These are phyloP conservation scores for Odontophorus gujanensis DNA, from an alignment of 2,113 vertebrate genomes.

Conservation along the genomic window DNA sequence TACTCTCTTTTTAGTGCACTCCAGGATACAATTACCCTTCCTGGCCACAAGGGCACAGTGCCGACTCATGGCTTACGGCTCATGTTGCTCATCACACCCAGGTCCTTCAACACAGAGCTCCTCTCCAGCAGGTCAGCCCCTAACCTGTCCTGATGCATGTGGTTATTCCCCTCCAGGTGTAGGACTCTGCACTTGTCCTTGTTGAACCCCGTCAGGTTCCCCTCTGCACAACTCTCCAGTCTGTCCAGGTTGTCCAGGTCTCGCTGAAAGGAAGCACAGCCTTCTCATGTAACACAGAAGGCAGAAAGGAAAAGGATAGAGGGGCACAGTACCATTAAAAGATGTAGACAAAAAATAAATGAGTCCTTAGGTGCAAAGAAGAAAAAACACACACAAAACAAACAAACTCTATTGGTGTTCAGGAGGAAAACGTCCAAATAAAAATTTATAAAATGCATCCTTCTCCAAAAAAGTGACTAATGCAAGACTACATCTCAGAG, in stretches of 20 bases:
- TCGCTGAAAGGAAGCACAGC: neutral
- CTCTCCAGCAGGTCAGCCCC: neutral
- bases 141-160: neutral
- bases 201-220: neutral
- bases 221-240: neutral
- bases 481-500: neutral
- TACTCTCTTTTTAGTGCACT: neutral
- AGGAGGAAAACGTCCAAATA: neutral
- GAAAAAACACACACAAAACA: too few species aligned
- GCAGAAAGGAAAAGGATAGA: neutral
- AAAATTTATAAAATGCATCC: neutral
- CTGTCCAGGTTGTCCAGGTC: too few species aligned
- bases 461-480: neutral
- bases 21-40: neutral
- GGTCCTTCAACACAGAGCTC: neutral
- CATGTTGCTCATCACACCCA: too few species aligned
- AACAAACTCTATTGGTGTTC: neutral
- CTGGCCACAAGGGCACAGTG: neutral
- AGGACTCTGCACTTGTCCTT: neutral
- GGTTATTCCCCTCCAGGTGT: neutral
- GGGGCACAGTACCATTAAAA: neutral
- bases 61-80: too few species aligned
- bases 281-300: neutral
- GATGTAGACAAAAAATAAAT: neutral
- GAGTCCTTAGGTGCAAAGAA: neutral